Evolutionary conservation across 2,113 vertebrate genomes (phyloP).

Genomic region (Oplegnathus fasciatus): DNA sequence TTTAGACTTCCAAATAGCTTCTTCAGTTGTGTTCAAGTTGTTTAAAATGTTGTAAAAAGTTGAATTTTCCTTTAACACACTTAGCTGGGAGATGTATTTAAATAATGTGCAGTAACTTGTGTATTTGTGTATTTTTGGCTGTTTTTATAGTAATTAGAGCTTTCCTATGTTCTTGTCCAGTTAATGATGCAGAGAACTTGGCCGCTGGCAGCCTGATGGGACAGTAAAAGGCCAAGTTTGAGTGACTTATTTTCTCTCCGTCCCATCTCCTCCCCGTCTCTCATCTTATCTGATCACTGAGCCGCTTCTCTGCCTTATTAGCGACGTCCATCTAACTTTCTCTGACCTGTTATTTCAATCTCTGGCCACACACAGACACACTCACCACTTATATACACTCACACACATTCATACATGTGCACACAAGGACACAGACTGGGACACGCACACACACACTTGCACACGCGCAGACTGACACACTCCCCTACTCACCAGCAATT

Average conservation of each 20-base stretch:
- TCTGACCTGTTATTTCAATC: conserved; percentile 83
- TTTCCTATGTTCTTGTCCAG: conserved; percentile 34
- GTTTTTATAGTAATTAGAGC: conserved; percentile 33
- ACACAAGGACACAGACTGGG: background rate
- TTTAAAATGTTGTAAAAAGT: background rate
- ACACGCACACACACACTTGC: conserved; percentile 33
- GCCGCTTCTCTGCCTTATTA: conserved; percentile 91
- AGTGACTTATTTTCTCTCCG: conserved; percentile 51
- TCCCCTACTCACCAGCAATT: conserved; percentile 88
- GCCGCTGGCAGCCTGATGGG: conserved; percentile 53
- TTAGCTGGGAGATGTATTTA: background rate
- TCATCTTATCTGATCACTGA: conserved; percentile 85
- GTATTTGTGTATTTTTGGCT: conserved; percentile 19
- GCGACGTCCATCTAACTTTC: conserved; percentile 94
- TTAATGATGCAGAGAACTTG: conserved; percentile 62
- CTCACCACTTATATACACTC: conserved; percentile 2
- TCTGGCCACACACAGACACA: conserved; percentile 76
- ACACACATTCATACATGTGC: background rate
- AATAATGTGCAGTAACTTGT: conserved; percentile 10
- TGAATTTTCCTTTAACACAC: background rate
- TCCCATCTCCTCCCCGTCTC: conserved; percentile 47
- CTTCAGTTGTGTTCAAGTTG: background rate
- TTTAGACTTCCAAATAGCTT: background rate
- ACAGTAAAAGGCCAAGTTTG: conserved; percentile 69
- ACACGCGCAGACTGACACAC: conserved; percentile 61